Percentiles rank a stretch among this genome's conserved stretches.
Evolutionary conservation across 2,888 invertebrate species (phyloP).

Genomic region (Parnassius orleans): DNA sequence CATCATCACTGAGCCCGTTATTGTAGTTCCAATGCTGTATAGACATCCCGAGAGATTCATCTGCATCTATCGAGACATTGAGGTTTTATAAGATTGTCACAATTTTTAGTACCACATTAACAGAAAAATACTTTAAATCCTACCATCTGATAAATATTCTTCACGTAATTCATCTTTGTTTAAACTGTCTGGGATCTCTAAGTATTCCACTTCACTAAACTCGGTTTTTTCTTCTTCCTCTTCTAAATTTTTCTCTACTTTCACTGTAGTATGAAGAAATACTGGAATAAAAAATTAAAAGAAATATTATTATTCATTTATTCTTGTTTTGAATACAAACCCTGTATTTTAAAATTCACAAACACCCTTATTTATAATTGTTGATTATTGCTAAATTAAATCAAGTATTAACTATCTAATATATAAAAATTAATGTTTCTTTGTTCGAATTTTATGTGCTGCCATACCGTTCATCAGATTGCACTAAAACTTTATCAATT

Average conservation of each 20-base stretch:
- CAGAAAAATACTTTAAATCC: neutral
- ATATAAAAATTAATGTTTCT: too few species aligned
- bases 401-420: too few species aligned
- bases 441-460: too few species aligned
- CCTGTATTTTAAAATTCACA: too few species aligned
- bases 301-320: too few species aligned
- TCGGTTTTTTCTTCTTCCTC: conserved; percentile 17
- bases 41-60: neutral
- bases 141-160: conserved; percentile 2
- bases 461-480: too few species aligned
- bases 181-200: conserved; percentile 39
- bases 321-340: too few species aligned
- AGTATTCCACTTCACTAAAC: conserved; percentile 45
- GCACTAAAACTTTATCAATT: too few species aligned
- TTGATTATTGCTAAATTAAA: too few species aligned
- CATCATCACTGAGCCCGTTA: neutral
- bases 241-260: neutral
- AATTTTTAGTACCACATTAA: neutral
- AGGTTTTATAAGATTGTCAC: neutral
- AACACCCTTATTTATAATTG: too few species aligned
- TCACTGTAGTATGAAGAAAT: neutral
- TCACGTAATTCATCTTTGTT: neutral
- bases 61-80: too few species aligned
- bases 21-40: neutral
- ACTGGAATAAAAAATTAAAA: conserved; percentile 13